A percentile compares a stretch with the other conserved stretches of the same genome.
Conservation (phyloP, 2,797 vertebrate genomes). For the Anisognathus igniventris region DNA sequence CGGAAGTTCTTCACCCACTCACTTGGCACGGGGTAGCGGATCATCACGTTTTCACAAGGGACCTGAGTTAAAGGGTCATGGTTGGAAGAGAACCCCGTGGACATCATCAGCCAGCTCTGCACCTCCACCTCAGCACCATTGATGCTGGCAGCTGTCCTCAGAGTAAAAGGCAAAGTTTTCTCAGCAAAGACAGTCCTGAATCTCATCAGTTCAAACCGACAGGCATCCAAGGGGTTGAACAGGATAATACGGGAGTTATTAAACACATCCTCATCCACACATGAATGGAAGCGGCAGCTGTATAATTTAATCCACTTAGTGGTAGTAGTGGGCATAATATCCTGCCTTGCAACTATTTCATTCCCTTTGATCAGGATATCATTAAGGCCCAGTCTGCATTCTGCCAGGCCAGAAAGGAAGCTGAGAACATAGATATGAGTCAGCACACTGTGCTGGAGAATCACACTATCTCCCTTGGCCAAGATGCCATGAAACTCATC, state of each 20-base stretch:
- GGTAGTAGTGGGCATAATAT: constrained; percentile 88
- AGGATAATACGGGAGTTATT: constrained; percentile 71
- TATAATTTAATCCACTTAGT: constrained; percentile 85
- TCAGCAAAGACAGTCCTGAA: constrained; percentile 83
- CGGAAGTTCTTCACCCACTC: constrained; percentile 91
- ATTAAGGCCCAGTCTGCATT: constrained; percentile 84
- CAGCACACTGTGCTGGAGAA: constrained; percentile 80
- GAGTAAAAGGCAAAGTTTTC: constrained; percentile 84
- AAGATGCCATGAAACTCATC: constrained; percentile 84
- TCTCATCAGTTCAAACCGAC: constrained; percentile 84
- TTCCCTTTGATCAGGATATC: constrained; percentile 87
- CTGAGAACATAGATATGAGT: constrained; percentile 82
- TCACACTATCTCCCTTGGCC: constrained; percentile 75
- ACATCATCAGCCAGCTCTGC: constrained; percentile 90
- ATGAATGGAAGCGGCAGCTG: constrained; percentile 79
- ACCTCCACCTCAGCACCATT: constrained; percentile 85
- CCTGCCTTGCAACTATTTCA: constrained; percentile 85
- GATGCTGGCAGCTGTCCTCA: constrained; percentile 82
- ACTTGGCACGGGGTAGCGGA: constrained; percentile 84
- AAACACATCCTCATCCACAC: constrained; percentile 79
- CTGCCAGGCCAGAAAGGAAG: constrained; percentile 82
- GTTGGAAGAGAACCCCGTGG: constrained; percentile 84
- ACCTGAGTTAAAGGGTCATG: constrained; percentile 80
- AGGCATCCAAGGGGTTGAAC: constrained; percentile 81
- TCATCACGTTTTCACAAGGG: constrained; percentile 87